Conservation (phyloP, 2,888 invertebrate genomes). For the Liopterus haemorrhoidalis region DNA sequence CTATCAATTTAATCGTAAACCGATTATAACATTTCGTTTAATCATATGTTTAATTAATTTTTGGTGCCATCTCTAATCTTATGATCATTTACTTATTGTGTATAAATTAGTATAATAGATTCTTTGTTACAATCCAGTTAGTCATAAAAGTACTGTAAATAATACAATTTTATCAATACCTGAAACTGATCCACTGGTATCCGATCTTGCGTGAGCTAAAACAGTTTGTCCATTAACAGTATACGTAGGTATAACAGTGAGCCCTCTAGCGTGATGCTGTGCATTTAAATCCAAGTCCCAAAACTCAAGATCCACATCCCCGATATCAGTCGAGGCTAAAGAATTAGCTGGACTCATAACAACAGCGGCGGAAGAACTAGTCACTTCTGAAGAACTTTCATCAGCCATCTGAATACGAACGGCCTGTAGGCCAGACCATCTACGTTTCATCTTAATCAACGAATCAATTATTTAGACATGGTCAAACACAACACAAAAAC, state of each 20-base stretch:
- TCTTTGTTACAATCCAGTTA: too few species aligned
- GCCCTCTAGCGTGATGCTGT: slow-evolving; percentile 37
- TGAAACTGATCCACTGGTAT: slow-evolving; percentile 46
- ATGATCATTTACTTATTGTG: too few species aligned
- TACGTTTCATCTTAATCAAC: slow-evolving; percentile 59
- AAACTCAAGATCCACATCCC: slow-evolving; percentile 70
- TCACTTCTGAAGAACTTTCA: slow-evolving; percentile 69
- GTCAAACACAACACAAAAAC: slow-evolving; percentile 3
- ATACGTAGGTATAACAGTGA: slow-evolving; percentile 8
- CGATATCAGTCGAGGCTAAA: slow-evolving; percentile 69
- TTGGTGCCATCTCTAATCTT: too few species aligned
- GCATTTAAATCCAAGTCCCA: slow-evolving; percentile 67
- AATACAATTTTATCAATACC: too few species aligned
- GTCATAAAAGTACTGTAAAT: too few species aligned
- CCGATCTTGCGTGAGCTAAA: slow-evolving; percentile 43
- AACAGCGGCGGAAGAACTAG: slow-evolving; percentile 65
- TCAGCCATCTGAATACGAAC: slow-evolving; percentile 63
- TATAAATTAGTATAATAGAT: too few species aligned
- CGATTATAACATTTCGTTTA: too few species aligned
- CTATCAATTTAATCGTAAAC: too few species aligned
- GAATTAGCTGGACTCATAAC: slow-evolving; percentile 69
- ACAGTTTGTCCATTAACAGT: slow-evolving; percentile 41
- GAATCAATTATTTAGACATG: slow-evolving; percentile 4
- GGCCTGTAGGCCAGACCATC: slow-evolving; percentile 63
- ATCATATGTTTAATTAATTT: too few species aligned